phyloP scores from a whole-genome alignment of 2,888 invertebrate species.

The Philonicus albiceps region DNA sequence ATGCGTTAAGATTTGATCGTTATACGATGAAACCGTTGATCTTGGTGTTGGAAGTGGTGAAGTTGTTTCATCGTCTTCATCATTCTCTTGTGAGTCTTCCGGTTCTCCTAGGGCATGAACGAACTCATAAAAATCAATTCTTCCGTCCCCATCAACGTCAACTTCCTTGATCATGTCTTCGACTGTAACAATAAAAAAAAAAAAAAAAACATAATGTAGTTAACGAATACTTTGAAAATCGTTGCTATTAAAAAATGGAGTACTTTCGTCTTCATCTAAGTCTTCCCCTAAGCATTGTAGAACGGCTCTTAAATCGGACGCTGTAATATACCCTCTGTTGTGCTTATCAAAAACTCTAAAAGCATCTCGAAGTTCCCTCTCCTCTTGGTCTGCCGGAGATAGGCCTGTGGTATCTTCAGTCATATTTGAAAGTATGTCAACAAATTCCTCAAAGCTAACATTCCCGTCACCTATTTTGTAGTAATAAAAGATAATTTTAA shows the following conservation, averaged over 20 bases:
- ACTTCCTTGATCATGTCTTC: slow-evolving; percentile 98
- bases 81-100: slow-evolving; percentile 78
- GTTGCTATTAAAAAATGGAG: slow-evolving; percentile 50
- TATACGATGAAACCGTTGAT: slow-evolving; percentile 52
- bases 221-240: not conserved
- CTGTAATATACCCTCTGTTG: slow-evolving; percentile 88
- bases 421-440: slow-evolving; percentile 81
- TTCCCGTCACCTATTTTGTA: slow-evolving; percentile 82
- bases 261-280: slow-evolving; percentile 88
- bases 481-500: slow-evolving; percentile 15
- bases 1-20: slow-evolving; percentile 41
- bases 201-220: not conserved
- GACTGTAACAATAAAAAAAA: slow-evolving; percentile 77
- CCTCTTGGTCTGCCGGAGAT: slow-evolving; percentile 79
- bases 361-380: slow-evolving; percentile 83
- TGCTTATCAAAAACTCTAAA: slow-evolving; percentile 91
- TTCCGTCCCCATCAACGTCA: slow-evolving; percentile 92
- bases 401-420: slow-evolving; percentile 69
- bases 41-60: slow-evolving; percentile 62
- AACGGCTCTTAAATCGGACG: slow-evolving; percentile 86
- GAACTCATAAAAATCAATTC: slow-evolving; percentile 90
- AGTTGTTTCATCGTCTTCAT: slow-evolving; percentile 71
- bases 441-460: slow-evolving; percentile 88
- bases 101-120: slow-evolving; percentile 87
- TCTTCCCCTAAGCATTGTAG: slow-evolving; percentile 89